Percentiles rank a stretch among this genome's conserved stretches.
These are phyloP conservation scores for Halesus radiatus DNA, from an alignment of 1,140 invertebrate species.

Conservation along the genomic window DNA sequence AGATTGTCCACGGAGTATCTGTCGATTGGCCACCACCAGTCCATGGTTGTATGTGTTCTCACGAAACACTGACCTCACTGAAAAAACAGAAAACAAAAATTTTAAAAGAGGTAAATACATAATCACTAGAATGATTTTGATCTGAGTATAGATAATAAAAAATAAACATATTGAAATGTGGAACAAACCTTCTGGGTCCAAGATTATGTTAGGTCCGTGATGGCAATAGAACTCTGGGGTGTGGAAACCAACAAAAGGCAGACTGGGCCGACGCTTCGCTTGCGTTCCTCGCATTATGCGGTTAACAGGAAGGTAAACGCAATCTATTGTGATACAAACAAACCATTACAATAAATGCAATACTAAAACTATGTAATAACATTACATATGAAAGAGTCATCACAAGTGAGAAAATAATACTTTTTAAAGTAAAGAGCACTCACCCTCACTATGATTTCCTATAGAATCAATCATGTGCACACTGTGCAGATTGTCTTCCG, in stretches of 20 bases:
- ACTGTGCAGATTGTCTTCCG: constrained; percentile 49
- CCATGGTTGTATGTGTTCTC: constrained; percentile 44
- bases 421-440: background rate
- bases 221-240: constrained; percentile 16
- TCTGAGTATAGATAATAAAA: too few species aligned
- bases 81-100: constrained; percentile 13
- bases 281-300: constrained; percentile 11
- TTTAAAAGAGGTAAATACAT: too few species aligned
- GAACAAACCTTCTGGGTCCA: constrained; percentile 3
- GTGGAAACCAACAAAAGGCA: constrained; percentile 11
- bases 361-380: too few species aligned
- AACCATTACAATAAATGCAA: too few species aligned
- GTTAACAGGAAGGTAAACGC: background rate
- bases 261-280: background rate
- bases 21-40: constrained; percentile 44
- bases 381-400: too few species aligned
- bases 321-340: constrained; percentile 2
- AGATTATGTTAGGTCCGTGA: background rate
- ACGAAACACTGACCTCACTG: constrained; percentile 35
- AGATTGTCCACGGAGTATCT: constrained; percentile 42
- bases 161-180: background rate
- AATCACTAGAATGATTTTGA: too few species aligned
- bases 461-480: constrained; percentile 50
- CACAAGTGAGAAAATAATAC: background rate
- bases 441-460: constrained; percentile 2